phyloP scores from a whole-genome alignment of 1,140 invertebrate species.

The Phymorhynchus buccinoides region DNA sequence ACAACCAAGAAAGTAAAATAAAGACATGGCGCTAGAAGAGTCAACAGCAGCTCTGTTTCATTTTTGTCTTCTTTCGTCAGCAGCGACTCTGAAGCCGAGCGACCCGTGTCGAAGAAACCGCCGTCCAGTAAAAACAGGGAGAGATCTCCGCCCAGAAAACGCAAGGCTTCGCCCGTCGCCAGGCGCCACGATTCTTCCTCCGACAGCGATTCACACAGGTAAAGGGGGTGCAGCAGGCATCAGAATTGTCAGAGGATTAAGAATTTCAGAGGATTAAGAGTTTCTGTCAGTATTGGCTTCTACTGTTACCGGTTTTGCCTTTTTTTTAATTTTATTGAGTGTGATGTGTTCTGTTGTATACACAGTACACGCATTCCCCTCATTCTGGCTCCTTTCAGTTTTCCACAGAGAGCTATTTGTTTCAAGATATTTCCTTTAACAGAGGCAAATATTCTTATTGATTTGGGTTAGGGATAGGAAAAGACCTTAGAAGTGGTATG shows the following conservation, averaged over 20 bases:
- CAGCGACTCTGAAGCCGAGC: not conserved
- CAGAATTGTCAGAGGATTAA: not conserved
- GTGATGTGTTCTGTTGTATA: too few species aligned
- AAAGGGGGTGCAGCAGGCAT: not conserved
- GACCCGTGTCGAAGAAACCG: not conserved
- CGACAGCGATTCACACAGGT: not conserved
- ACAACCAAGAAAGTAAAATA: too few species aligned
- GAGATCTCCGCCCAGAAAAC: not conserved
- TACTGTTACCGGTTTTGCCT: not conserved
- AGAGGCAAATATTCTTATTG: too few species aligned
- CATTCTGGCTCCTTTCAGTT: too few species aligned
- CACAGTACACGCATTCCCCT: too few species aligned
- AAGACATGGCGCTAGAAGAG: too few species aligned
- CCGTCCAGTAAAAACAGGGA: not conserved
- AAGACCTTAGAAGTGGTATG: too few species aligned
- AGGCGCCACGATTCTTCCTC: not conserved
- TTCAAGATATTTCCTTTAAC: too few species aligned
- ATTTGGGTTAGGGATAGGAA: too few species aligned
- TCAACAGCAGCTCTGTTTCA: too few species aligned
- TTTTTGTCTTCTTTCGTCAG: not conserved
- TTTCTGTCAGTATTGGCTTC: not conserved
- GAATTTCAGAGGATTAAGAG: not conserved
- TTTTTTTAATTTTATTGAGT: too few species aligned
- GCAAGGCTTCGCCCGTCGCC: not conserved
- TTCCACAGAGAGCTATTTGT: too few species aligned